phyloP scores from a whole-genome alignment of 2,888 invertebrate species.

The Meta bourneti region DNA sequence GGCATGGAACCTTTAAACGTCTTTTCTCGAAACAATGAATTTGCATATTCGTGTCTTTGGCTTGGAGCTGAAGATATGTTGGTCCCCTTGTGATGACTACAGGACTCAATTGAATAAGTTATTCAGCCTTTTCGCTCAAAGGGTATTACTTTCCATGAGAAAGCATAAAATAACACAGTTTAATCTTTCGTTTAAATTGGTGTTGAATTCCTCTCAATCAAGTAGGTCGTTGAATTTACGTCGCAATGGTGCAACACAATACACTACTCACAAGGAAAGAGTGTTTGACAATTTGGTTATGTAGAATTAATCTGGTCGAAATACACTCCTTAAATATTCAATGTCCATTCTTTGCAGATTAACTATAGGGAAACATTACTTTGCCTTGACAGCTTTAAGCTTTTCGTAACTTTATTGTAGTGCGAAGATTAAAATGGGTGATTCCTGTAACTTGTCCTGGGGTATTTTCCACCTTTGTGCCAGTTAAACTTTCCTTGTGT shows the following conservation, averaged over 20 bases:
- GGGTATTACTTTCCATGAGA: neutral
- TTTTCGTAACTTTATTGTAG: neutral
- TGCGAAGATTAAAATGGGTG: neutral
- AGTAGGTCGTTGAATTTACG: too few species aligned
- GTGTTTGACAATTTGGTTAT: neutral
- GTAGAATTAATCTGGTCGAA: neutral
- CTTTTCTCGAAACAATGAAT: too few species aligned
- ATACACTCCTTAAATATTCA: neutral
- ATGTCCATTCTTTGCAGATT: neutral
- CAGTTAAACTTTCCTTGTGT: too few species aligned
- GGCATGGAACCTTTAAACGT: too few species aligned
- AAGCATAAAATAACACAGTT: neutral
- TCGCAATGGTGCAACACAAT: too few species aligned
- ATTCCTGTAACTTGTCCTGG: too few species aligned
- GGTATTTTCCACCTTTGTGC: too few species aligned
- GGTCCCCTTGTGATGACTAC: too few species aligned
- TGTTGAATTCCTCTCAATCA: neutral
- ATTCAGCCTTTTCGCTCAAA: too few species aligned
- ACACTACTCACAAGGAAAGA: neutral
- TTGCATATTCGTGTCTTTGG: too few species aligned
- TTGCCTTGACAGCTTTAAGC: neutral
- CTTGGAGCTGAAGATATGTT: too few species aligned
- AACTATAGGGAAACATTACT: neutral
- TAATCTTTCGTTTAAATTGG: neutral
- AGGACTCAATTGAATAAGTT: too few species aligned